Evolutionary conservation across 2,113 vertebrate genomes (phyloP).

Genomic region (Dasyornis broadbenti): DNA sequence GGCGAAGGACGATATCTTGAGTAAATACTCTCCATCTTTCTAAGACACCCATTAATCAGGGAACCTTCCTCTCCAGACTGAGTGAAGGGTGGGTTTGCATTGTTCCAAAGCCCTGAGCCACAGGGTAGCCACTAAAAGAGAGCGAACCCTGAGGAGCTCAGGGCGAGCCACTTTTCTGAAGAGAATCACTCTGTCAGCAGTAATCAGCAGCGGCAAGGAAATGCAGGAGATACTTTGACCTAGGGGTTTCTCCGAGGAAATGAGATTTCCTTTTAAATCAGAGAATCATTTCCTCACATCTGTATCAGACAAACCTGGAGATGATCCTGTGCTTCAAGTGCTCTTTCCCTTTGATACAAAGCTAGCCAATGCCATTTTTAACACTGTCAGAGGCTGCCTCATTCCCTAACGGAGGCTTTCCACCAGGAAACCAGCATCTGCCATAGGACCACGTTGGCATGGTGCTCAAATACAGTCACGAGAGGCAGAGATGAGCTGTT

Average conservation of each 20-base stretch:
- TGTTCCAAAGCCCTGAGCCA: neutral
- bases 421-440: neutral
- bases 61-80: neutral
- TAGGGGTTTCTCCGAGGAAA: neutral
- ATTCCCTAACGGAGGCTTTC: neutral
- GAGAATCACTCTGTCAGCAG: neutral
- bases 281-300: neutral
- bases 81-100: neutral
- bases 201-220: neutral
- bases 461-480: neutral
- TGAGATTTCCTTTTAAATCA: neutral
- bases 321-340: neutral
- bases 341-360: neutral
- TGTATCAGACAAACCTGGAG: neutral
- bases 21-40: neutral
- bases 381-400: neutral
- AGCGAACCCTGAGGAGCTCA: neutral
- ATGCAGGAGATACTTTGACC: neutral
- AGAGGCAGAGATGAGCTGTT: neutral
- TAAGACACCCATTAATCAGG: neutral
- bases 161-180: neutral
- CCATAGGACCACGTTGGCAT: fast-evolving
- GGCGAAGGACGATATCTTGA: neutral
- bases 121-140: neutral
- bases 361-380: neutral